These are phyloP conservation scores for Rostratula benghalensis DNA, from an alignment of 2,113 vertebrate genomes.

Conservation along the genomic window DNA sequence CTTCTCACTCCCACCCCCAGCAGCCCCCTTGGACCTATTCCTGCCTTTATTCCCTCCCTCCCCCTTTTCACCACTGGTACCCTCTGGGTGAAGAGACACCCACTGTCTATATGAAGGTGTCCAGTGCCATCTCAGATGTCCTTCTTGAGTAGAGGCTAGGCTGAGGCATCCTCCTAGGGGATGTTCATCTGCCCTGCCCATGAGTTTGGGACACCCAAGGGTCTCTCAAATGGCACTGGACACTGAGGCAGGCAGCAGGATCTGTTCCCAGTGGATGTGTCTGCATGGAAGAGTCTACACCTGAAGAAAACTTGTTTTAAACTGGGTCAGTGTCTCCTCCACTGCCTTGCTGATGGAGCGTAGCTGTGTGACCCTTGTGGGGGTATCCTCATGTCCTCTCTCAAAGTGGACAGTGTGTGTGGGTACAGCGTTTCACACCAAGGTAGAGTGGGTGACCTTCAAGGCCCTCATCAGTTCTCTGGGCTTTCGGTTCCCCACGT, in stretches of 20 bases:
- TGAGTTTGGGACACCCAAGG: neutral
- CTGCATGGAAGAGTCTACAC: neutral
- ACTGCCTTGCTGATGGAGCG: neutral
- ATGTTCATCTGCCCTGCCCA: neutral
- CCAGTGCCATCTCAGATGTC: neutral
- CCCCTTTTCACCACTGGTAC: neutral
- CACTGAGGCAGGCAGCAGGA: neutral
- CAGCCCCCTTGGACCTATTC: neutral
- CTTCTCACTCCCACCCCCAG: neutral
- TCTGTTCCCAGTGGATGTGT: neutral
- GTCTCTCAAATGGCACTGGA: neutral
- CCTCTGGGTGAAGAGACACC: neutral
- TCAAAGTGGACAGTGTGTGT: neutral
- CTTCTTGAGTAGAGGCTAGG: neutral
- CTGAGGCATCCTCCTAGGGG: neutral
- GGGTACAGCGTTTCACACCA: rapidly evolving
- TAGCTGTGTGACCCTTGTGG: neutral
- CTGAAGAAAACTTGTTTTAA: neutral
- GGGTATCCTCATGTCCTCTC: neutral
- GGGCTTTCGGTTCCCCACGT: neutral
- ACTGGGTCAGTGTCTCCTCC: neutral
- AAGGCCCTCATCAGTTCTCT: neutral
- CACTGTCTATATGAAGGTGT: neutral
- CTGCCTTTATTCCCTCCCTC: neutral
- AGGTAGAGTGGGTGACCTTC: neutral